Base-by-base conservation (phyloP, 2,888 invertebrate genomes). In the Seladonia tumulorum region DNA sequence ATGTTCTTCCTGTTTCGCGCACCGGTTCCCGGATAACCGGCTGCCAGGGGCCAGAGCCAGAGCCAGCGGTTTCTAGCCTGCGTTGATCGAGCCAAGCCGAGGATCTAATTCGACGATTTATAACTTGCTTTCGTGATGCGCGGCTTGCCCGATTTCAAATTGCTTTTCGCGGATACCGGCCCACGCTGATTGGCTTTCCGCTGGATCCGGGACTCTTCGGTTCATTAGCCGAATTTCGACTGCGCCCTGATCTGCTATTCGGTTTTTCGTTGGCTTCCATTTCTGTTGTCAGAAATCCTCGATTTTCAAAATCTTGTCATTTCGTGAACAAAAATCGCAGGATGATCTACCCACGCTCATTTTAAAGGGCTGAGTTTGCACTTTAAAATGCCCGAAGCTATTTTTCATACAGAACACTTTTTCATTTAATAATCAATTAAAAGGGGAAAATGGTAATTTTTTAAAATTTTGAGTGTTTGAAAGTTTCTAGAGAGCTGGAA, bases 401-500 rank as follows among this genome's bases (percentile, higher is more conserved):
- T 3, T 22, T 22, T 22, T 12, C 22, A 1, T 0, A n/a, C n/a
- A 1, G 57, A n/a, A 57, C 12, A 12, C n/a, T 12, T n/a, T 22
- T 57, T n/a, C 12, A 57, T 1, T 4, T 1, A 5, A 12, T n/a
- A 5, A 57, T 57, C 12, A 3, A n/a, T n/a, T 1, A 12, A 12
- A 1, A n/a, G 0, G 12, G 3, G 5, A 12, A 12, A n/a, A 12
- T 57, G n/a, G 12, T n/a, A 4, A 57, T 12, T 57, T 57, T 57
- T 57, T 1, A 1, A 12, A n/a, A n/a, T n/a, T n/a, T 4, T 12
- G 0, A 57, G 10, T 1, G 0, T 57, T 57, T n/a, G n/a, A 12
- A 4, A 2, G n/a, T 10, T 1, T 57, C 4, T 10, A 12, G 3
- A 10, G n/a, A 10, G 10, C n/a, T n/a, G 0, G n/a, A 1, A n/a